Evolutionary conservation across 2,113 vertebrate species (phyloP), one percentile per base, ranked within the genome.

Genomic region (Tupaia chinensis): DNA sequence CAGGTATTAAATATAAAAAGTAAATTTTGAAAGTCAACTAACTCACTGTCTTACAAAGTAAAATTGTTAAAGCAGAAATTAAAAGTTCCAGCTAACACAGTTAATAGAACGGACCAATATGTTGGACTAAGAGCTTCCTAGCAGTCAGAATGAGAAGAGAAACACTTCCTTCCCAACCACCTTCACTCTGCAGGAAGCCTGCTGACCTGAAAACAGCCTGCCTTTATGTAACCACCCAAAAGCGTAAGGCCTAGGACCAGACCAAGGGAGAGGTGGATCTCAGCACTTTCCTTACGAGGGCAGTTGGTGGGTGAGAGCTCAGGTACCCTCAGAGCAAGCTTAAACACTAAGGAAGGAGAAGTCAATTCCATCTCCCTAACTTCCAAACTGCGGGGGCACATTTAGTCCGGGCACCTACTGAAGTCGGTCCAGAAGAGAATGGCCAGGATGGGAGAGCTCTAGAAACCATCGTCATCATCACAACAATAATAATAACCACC

Each of bases 91-190:
- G 32, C 10, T 65, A 93, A 56, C 53, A 69, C n/a, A 70, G 22
- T 68, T 83, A 79, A 23, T 53, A 74, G 25, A 25, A 77, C 63
- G 29, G 34, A 95, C 10, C 32, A 65, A 25, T 54, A 32, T 44
- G 53, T 60, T 78, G 7, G 25, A 81, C 76, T 32, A 63, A 90
- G 86, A 85, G 73, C 53, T 53, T 94, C 76, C 77, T 78, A 69
- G 88, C n/a, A 94, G n/a, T 32, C 72, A 87, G 32, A 83, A 17
- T 60, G 27, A 89, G 20, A 92, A 96, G 10, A 1, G 15, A 91
- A 91, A 68, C 4, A 81, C n/a, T 92, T 27, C n/a, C 34, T 73
- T 29, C 61, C 27, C 54, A 5, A 12, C 6, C 60, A 69, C 3
- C 32, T 94, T 87, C 7, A 34, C 72, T 83, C 72, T 32, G 5